Conservation (phyloP, 2,113 vertebrate genomes). For the Takifugu bimaculatus region DNA sequence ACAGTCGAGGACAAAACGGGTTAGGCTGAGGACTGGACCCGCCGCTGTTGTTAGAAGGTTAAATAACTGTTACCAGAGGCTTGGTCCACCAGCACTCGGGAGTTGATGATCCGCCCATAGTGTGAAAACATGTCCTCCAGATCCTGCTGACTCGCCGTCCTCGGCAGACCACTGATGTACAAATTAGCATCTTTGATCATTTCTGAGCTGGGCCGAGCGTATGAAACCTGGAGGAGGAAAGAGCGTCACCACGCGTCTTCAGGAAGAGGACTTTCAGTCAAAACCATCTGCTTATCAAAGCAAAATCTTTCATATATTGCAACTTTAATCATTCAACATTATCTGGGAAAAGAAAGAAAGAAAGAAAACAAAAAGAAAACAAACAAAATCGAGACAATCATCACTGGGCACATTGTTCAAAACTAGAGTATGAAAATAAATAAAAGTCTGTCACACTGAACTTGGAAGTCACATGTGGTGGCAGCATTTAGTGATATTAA, state of each 20-base stretch:
- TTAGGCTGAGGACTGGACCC: not conserved
- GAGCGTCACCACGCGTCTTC: rapidly evolving
- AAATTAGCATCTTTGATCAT: conserved; percentile 96
- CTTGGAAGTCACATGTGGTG: conserved; percentile 60
- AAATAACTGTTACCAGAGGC: conserved; percentile 82
- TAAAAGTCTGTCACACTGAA: conserved; percentile 46
- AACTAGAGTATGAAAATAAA: conserved; percentile 48
- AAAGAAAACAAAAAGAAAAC: not conserved
- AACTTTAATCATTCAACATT: too few relatives aligned
- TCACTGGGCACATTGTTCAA: conserved; percentile 21
- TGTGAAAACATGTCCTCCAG: conserved; percentile 95
- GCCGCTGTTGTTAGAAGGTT: not conserved
- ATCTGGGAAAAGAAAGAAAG: not conserved
- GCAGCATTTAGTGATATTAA: conserved; percentile 51
- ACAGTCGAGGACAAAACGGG: not conserved
- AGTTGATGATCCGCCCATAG: conserved; percentile 96
- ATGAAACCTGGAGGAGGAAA: conserved; percentile 83
- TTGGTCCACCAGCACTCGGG: conserved; percentile 95
- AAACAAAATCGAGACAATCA: conserved; percentile 33
- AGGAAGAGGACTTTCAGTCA: not conserved
- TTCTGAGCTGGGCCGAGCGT: conserved; percentile 94
- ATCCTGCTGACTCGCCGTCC: conserved; percentile 94
- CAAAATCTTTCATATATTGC: too few relatives aligned
- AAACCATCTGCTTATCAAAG: not conserved
- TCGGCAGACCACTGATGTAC: conserved; percentile 93